phyloP scores from a whole-genome alignment of 2,113 vertebrate genomes.

The Leucopsar rothschildi region DNA sequence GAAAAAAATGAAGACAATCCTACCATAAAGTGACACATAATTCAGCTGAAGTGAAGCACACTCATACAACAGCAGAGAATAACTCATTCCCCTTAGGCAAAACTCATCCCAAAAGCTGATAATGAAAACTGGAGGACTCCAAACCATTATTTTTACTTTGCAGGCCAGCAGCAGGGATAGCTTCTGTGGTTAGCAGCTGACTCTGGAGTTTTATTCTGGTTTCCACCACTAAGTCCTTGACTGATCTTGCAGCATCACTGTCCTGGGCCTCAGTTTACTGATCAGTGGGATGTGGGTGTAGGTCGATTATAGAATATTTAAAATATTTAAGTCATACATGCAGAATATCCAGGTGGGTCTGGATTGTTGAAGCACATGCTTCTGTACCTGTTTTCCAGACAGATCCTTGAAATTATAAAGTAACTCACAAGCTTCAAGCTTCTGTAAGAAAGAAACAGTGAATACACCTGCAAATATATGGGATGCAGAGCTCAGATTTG shows the following conservation, averaged over 20 bases:
- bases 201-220: slow-evolving; percentile 3
- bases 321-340: background rate
- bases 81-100: slow-evolving; percentile 57
- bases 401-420: background rate
- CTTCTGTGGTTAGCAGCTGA: slow-evolving; percentile 48
- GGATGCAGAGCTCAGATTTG: background rate
- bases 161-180: slow-evolving; percentile 34
- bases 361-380: background rate
- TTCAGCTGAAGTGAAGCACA: slow-evolving; percentile 41
- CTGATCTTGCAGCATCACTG: background rate
- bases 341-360: background rate
- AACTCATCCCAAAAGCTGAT: slow-evolving; percentile 62
- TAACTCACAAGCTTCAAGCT: background rate
- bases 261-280: background rate
- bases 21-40: slow-evolving; percentile 57
- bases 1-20: slow-evolving; percentile 51
- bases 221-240: background rate
- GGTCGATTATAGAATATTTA: background rate
- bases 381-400: background rate
- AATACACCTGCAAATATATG: background rate
- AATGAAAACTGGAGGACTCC: slow-evolving; percentile 46
- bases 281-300: background rate
- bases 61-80: slow-evolving; percentile 23
- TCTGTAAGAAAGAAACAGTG: background rate
- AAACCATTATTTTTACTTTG: slow-evolving; percentile 51